A percentile compares a stretch with the other conserved stretches of the same genome.
phyloP scores from a whole-genome alignment of 2,888 invertebrate genomes.

The Chrysolina haemoptera region DNA sequence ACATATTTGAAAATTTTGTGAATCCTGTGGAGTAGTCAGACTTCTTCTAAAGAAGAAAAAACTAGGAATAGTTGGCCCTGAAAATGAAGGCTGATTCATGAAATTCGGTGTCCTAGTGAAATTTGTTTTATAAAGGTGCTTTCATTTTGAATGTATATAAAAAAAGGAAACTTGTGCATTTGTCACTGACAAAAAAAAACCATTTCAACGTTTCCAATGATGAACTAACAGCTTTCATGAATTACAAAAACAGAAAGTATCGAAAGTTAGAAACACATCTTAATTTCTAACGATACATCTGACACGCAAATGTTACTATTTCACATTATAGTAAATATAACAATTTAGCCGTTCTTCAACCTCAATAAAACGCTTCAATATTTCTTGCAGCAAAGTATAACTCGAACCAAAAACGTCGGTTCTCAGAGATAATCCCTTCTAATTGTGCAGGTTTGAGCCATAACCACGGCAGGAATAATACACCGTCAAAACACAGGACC shows the following conservation, averaged over 20 bases:
- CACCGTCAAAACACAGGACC: conserved; percentile 25
- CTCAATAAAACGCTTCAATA: conserved; percentile 38
- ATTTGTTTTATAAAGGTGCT: no score
- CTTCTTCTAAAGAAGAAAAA: no score
- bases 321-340: conserved; percentile 26
- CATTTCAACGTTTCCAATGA: background rate
- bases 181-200: no score
- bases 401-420: conserved; percentile 58
- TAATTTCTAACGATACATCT: background rate
- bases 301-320: background rate
- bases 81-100: no score
- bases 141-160: no score
- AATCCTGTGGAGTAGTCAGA: no score
- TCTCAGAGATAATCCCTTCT: conserved; percentile 57
- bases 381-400: conserved; percentile 48
- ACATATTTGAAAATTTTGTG: no score
- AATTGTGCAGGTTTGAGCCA: conserved; percentile 56
- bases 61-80: no score
- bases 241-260: background rate
- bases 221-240: background rate
- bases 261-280: background rate
- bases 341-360: conserved; percentile 53
- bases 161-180: no score
- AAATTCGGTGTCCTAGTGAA: no score
- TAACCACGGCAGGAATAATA: conserved; percentile 32